These are phyloP conservation scores for Caenorhabditis sp. DNA, from an alignment of 2,888 invertebrate genomes.

Conservation along the genomic window DNA sequence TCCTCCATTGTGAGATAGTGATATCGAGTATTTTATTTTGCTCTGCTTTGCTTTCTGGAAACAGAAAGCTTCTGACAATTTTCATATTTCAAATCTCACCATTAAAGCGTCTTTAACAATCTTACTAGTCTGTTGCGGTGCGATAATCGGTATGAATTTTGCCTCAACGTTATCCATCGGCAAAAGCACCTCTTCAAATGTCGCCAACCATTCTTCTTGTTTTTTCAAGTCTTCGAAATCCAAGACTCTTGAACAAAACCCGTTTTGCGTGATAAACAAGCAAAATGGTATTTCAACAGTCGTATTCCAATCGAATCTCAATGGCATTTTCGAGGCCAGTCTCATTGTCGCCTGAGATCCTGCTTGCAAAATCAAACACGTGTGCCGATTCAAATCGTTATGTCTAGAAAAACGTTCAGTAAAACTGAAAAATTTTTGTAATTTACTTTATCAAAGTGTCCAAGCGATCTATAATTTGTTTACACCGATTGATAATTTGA, in stretches of 20 bases:
- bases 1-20: not conserved
- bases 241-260: constrained; percentile 26
- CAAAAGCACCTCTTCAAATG: constrained; percentile 35
- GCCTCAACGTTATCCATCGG: constrained; percentile 29
- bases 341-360: constrained; percentile 42
- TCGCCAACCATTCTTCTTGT: constrained; percentile 30
- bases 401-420: not conserved
- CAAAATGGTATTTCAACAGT: constrained; percentile 42
- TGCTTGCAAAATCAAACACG: constrained; percentile 38
- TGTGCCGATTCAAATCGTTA: constrained; percentile 22
- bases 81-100: constrained; percentile 11
- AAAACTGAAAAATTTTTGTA: not conserved
- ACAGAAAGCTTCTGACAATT: not conserved
- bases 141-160: constrained; percentile 22
- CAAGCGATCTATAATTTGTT: constrained; percentile 7
- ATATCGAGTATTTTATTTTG: constrained; percentile 18
- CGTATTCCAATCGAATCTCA: constrained; percentile 31
- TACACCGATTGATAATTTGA: constrained; percentile 10
- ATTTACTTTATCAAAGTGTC: constrained; percentile 24
- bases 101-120: constrained; percentile 25
- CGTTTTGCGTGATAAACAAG: constrained; percentile 30
- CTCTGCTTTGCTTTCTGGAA: constrained; percentile 23
- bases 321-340: constrained; percentile 16
- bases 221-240: constrained; percentile 32
- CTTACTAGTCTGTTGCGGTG: constrained; percentile 29